Percentiles rank a stretch among this genome's conserved stretches.
Conservation (phyloP, 2,797 vertebrate genomes). For the Linurgus olivaceus region DNA sequence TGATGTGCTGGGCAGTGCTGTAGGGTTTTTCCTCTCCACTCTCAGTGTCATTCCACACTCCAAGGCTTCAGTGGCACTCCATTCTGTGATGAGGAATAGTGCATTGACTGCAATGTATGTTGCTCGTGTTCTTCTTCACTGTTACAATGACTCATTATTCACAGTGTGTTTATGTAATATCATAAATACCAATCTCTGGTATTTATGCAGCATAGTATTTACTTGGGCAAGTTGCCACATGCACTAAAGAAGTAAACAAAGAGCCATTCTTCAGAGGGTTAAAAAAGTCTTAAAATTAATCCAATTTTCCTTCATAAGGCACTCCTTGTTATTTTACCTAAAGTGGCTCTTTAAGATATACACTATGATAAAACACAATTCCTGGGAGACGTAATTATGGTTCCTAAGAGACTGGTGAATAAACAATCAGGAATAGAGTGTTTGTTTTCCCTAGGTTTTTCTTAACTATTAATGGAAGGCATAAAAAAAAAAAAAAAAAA, state of each 20-base stretch:
- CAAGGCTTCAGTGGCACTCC: background rate
- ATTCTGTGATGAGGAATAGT: conserved; percentile 6
- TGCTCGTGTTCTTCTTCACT: conserved; percentile 59
- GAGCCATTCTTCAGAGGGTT: conserved; percentile 77
- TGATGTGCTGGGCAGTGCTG: background rate
- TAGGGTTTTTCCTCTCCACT: background rate
- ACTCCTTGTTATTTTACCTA: conserved; percentile 76
- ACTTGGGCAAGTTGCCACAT: conserved; percentile 80
- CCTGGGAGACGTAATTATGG: conserved; percentile 66
- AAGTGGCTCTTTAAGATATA: conserved; percentile 74
- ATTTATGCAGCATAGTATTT: conserved; percentile 78
- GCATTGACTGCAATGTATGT: background rate
- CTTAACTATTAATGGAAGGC: conserved; percentile 48
- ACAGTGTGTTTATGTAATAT: conserved; percentile 77
- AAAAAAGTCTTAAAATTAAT: conserved; percentile 73
- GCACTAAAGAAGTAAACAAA: conserved; percentile 79
- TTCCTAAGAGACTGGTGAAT: conserved; percentile 61
- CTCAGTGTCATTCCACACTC: background rate
- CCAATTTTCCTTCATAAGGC: conserved; percentile 78
- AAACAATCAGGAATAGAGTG: conserved; percentile 65
- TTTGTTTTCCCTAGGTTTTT: conserved; percentile 55
- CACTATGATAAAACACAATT: conserved; percentile 71
- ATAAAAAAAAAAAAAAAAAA: conserved; percentile 46
- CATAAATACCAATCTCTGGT: conserved; percentile 77
- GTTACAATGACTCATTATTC: conserved; percentile 76